A percentile compares a stretch with the other conserved stretches of the same genome.
Conservation (phyloP, 2,888 invertebrate genomes). For the Euzetes globulus region DNA sequence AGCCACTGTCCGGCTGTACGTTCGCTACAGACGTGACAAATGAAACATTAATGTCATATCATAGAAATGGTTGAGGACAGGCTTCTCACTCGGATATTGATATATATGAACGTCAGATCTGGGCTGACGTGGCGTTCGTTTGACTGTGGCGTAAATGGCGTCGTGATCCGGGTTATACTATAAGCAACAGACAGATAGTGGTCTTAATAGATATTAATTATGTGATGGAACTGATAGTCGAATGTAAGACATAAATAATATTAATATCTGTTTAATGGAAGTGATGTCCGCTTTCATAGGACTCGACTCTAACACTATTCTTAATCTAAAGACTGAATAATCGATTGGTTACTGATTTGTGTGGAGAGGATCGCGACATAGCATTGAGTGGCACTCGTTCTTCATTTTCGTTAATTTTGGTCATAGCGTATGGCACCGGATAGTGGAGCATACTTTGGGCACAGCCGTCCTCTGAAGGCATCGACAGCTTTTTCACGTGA, state of each 20-base stretch:
- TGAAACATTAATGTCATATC: not conserved
- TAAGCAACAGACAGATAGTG: not conserved
- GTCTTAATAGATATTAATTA: not conserved
- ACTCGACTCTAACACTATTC: not conserved
- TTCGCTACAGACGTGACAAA: not conserved
- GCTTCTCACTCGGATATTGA: conserved; percentile 40
- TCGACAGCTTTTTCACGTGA: conserved; percentile 27
- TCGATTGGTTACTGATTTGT: conserved; percentile 17
- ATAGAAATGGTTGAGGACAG: not conserved
- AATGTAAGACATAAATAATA: not conserved
- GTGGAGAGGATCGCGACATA: conserved; percentile 28
- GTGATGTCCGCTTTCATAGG: not conserved
- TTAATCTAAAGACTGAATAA: not conserved
- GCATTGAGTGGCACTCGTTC: conserved; percentile 32
- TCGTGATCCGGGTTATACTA: conserved; percentile 34
- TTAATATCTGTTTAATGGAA: not conserved
- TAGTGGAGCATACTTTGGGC: conserved; percentile 22
- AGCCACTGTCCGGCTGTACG: conserved; percentile 12
- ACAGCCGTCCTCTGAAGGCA: conserved; percentile 11
- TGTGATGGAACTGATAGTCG: not conserved
- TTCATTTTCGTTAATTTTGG: conserved; percentile 32
- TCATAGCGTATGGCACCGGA: conserved; percentile 38
- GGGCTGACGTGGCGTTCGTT: conserved; percentile 41
- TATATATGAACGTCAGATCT: conserved; percentile 42
- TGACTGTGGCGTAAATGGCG: conserved; percentile 42